Evolutionary conservation across 2,888 invertebrate species (phyloP), one percentile per base, ranked within the genome.

Genomic region (Cactoblastis cactorum): DNA sequence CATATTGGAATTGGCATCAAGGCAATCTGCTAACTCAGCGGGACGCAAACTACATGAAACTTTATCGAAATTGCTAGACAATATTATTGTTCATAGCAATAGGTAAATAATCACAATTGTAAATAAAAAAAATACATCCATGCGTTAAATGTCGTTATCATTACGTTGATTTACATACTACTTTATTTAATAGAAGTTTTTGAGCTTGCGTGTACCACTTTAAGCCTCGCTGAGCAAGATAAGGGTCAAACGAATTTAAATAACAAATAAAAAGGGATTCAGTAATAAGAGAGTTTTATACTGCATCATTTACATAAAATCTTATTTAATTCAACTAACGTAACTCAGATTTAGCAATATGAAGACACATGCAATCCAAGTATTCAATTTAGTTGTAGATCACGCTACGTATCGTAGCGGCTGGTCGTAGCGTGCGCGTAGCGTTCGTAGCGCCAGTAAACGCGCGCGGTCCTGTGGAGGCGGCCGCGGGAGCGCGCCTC

Each of bases 381-480:
- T 8, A n/a, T n/a, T n/a, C n/a, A n/a, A n/a, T n/a, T n/a, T n/a
- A n/a, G n/a, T n/a, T n/a, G n/a, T 37, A 37, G 37, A 1, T 17
- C 11, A 28, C 28, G 37, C 37, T 17, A 17, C 37, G 14, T 17
- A 37, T 8, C 18, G 51, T 52, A 51, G 53, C 51, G 1, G 28
- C 28, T 57, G 65, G 74, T 74, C 72, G 74, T 14, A 11, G 22
- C 66, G n/a, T n/a, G n/a, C n/a, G n/a, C 69, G 74, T 74, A 71
- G 74, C 64, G 56, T 54, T 15, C 65, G 74, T 74, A 74, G 74
- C 65, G 67, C 59, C 79, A 83, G 84, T 84, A 70, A 69, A 69
- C 68, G 74, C 71, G 72, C 77, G 84, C 80, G 83, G 77, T 73
- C 71, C 78, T 78, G 65, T 65, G 65, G 65, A 71, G n/a, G 56